Conservation (phyloP, 1,140 invertebrate genomes). For the Oscheius sp. region DNA sequence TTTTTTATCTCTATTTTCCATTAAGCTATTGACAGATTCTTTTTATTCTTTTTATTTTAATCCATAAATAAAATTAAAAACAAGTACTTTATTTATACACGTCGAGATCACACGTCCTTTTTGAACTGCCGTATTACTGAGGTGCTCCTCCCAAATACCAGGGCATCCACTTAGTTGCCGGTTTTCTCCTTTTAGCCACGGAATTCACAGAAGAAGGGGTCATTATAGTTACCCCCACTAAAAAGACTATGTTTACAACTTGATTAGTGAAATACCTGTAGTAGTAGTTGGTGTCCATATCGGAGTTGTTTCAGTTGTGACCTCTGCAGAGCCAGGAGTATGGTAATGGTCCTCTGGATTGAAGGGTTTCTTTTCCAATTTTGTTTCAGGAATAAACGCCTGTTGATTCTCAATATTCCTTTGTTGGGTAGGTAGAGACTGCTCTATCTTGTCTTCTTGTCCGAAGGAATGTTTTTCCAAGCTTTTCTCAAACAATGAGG, state of each 20-base stretch:
- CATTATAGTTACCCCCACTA: neutral
- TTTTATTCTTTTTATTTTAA: no score
- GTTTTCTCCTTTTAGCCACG: conserved; percentile 5
- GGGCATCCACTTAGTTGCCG: conserved; percentile 27
- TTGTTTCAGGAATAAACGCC: no score
- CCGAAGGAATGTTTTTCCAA: neutral
- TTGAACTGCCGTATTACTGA: neutral
- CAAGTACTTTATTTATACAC: no score
- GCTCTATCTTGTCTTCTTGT: no score
- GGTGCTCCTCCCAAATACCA: conserved; percentile 30
- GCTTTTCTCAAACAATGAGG: conserved; percentile 18
- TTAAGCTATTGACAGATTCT: no score
- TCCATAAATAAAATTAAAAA: no score
- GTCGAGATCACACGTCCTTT: no score
- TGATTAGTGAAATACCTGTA: neutral
- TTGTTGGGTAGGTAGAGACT: no score
- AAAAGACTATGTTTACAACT: neutral
- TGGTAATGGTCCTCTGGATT: neutral
- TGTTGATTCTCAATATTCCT: no score
- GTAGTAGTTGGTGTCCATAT: neutral
- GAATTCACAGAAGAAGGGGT: neutral
- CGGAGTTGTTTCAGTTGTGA: neutral
- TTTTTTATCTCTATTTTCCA: no score
- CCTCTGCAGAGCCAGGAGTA: neutral
- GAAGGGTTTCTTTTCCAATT: no score